Conservation (phyloP, 1,140 invertebrate genomes). For the Teleopsis dalmanni region DNA sequence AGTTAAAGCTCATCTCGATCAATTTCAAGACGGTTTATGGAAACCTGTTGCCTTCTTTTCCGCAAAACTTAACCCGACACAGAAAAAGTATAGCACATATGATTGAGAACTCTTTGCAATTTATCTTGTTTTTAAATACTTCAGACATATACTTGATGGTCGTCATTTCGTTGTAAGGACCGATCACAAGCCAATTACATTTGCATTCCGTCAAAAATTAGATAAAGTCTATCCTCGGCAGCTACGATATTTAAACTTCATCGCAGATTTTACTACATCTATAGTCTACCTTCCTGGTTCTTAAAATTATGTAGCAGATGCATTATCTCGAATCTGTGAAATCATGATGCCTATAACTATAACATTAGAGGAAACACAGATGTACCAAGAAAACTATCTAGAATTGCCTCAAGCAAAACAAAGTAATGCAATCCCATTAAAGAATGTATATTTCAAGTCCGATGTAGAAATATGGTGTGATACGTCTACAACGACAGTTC, state of each 20-base stretch:
- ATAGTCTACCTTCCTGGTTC: slow-evolving; percentile 34
- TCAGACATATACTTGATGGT: background rate
- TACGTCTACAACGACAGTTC: no score
- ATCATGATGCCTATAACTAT: no score
- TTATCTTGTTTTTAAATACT: background rate
- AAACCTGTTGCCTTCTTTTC: slow-evolving; percentile 43
- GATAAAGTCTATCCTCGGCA: slow-evolving; percentile 28
- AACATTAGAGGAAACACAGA: no score
- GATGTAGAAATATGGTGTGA: no score
- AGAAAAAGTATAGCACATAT: background rate
- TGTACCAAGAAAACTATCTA: no score
- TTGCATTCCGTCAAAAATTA: slow-evolving; percentile 25
- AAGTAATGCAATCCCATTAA: no score
- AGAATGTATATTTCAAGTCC: no score
- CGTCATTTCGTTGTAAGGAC: slow-evolving; percentile 31
- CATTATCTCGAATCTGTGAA: background rate
- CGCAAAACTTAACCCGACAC: background rate
- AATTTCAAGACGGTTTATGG: slow-evolving; percentile 19
- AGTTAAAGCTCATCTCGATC: slow-evolving; percentile 39
- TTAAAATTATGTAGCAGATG: slow-evolving; percentile 24
- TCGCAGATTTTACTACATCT: slow-evolving; percentile 37
- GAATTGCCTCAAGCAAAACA: no score
- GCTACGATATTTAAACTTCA: slow-evolving; percentile 37
- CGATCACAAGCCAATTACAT: slow-evolving; percentile 43
- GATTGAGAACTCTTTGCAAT: background rate